phyloP scores from a whole-genome alignment of 2,113 vertebrate species.

The Dipodomys ordii region DNA sequence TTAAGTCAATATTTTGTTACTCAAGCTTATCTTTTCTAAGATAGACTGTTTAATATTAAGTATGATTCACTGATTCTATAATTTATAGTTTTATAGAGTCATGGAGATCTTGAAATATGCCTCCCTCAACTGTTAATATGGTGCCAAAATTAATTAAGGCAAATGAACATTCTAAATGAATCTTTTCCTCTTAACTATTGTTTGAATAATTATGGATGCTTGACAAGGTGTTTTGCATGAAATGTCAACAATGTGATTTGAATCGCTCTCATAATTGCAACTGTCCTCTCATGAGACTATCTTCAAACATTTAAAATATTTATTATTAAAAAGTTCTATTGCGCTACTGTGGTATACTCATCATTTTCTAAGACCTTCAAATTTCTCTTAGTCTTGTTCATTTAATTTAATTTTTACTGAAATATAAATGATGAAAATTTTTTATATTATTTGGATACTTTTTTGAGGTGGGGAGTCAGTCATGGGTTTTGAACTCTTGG shows the following conservation, averaged over 20 bases:
- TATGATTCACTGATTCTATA: conserved; percentile 60
- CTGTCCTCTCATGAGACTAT: conserved; percentile 38
- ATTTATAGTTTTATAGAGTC: conserved; percentile 36
- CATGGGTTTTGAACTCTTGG: no score
- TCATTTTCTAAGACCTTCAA: conserved; percentile 31
- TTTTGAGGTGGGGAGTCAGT: no score
- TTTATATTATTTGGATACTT: not conserved
- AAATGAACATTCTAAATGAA: conserved; percentile 75
- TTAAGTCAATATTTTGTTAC: conserved; percentile 59
- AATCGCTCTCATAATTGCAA: conserved; percentile 76
- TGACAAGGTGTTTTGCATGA: conserved; percentile 80
- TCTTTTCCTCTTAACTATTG: conserved; percentile 69
- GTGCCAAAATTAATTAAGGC: conserved; percentile 81
- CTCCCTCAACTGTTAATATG: not conserved
- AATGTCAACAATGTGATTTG: conserved; percentile 78
- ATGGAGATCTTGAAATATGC: conserved; percentile 52
- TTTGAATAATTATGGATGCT: conserved; percentile 78
- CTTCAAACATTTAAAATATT: conserved; percentile 64
- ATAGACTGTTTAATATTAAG: conserved; percentile 45
- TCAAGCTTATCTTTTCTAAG: conserved; percentile 46
- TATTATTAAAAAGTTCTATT: conserved; percentile 38
- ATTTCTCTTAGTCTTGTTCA: conserved; percentile 31
- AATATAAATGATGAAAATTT: not conserved
- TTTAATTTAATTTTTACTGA: conserved; percentile 28
- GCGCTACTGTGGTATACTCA: not conserved